These are phyloP conservation scores for Branchipolynoe longqiensis DNA, from an alignment of 2,888 invertebrate species.

Conservation along the genomic window DNA sequence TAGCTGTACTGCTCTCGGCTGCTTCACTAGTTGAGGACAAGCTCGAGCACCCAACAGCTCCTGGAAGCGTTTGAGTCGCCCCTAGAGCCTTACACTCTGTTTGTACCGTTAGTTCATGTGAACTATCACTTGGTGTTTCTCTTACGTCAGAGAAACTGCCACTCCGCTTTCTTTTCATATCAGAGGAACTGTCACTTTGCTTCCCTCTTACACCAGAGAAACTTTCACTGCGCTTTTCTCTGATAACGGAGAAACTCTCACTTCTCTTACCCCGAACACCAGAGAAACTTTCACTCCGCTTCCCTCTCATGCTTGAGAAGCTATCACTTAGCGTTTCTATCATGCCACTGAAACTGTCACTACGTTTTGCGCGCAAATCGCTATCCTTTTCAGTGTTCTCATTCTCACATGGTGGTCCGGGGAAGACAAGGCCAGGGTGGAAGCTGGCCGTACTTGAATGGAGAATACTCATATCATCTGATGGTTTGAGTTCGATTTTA, in stretches of 20 bases:
- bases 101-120: no score
- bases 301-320: background rate
- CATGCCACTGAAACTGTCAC: background rate
- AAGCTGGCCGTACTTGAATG: background rate
- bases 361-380: background rate
- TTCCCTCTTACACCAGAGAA: constrained; percentile 1
- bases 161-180: background rate
- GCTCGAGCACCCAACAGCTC: background rate
- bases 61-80: background rate
- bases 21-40: background rate
- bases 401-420: background rate
- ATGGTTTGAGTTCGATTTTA: constrained; percentile 20
- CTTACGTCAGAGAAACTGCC: constrained; percentile 7
- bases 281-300: background rate
- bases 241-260: background rate
- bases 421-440: background rate
- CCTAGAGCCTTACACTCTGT: no score
- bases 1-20: background rate
- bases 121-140: no score
- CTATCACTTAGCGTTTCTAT: background rate
- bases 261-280: background rate
- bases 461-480: background rate
- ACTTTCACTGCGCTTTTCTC: background rate
- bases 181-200: constrained; percentile 3
- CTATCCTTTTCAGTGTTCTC: background rate